Conservation (phyloP, 2,888 invertebrate species). For the Apantesis nais region DNA sequence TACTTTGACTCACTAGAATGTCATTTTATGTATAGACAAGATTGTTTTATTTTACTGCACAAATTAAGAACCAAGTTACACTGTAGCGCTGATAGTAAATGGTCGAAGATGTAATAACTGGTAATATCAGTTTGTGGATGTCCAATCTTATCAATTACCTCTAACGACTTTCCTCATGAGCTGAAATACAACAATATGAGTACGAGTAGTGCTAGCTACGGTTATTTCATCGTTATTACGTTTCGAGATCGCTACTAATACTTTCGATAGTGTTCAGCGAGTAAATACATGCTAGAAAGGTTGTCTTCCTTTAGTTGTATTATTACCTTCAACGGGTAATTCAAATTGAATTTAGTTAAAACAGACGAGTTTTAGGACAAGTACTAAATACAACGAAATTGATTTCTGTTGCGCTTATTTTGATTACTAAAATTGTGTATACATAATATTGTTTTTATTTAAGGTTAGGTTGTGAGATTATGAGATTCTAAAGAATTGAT, state of each 20-base stretch:
- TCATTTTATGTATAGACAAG: too few species aligned
- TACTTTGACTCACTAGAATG: too few species aligned
- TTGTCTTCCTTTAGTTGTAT: background rate
- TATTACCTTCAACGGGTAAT: background rate
- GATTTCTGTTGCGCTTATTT: too few species aligned
- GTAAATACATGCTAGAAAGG: background rate
- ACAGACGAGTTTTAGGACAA: background rate
- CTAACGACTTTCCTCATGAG: background rate
- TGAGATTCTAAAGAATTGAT: too few species aligned
- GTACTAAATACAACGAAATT: too few species aligned
- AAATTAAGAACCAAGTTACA: background rate
- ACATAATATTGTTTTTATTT: too few species aligned
- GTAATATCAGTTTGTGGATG: background rate
- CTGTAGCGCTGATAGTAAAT: background rate
- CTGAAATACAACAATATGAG: background rate
- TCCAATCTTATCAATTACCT: background rate
- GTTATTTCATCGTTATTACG: background rate
- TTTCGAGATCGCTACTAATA: background rate
- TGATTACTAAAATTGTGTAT: too few species aligned
- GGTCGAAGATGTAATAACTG: background rate
- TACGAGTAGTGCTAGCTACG: background rate
- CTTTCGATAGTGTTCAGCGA: background rate
- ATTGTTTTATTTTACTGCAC: background rate
- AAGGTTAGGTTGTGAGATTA: too few species aligned
- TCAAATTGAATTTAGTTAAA: background rate